Percentiles rank a stretch among this genome's conserved stretches.
Conservation (phyloP, 1,140 invertebrate species). For the Manduca sexta region DNA sequence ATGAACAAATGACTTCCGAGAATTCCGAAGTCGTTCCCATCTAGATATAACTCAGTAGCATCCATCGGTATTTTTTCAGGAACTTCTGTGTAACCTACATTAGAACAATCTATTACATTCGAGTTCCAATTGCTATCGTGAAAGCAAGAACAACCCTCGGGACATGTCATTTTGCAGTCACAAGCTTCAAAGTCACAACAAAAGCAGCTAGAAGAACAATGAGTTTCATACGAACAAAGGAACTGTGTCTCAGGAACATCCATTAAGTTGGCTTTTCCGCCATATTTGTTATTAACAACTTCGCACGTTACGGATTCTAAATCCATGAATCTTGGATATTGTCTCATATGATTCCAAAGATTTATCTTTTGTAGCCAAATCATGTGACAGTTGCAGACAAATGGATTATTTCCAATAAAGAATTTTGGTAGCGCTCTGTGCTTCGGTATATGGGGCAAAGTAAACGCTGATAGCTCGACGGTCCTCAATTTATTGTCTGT, state of each 20-base stretch:
- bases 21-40: conserved; percentile 87
- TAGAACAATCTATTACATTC: conserved; percentile 91
- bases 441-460: conserved; percentile 77
- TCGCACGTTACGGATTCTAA: conserved; percentile 87
- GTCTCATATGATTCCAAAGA: conserved; percentile 78
- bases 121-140: conserved; percentile 92
- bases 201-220: conserved; percentile 90
- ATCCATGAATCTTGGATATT: conserved; percentile 89
- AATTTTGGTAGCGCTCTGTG: conserved; percentile 81
- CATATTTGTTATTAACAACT: conserved; percentile 87
- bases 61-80: conserved; percentile 92
- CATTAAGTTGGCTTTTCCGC: conserved; percentile 82
- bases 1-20: conserved; percentile 89
- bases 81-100: conserved; percentile 80
- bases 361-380: conserved; percentile 88
- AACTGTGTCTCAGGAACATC: conserved; percentile 88
- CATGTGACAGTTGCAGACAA: conserved; percentile 89
- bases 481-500: conserved; percentile 83
- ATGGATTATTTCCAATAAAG: conserved; percentile 87
- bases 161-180: conserved; percentile 93
- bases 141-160: conserved; percentile 89
- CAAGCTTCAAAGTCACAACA: conserved; percentile 94
- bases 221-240: conserved; percentile 88
- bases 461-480: conserved; percentile 82
- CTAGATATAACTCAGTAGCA: conserved; percentile 90